These are phyloP conservation scores for Cricetomys ansorgei DNA, from an alignment of 2,113 vertebrate species.

Conservation along the genomic window DNA sequence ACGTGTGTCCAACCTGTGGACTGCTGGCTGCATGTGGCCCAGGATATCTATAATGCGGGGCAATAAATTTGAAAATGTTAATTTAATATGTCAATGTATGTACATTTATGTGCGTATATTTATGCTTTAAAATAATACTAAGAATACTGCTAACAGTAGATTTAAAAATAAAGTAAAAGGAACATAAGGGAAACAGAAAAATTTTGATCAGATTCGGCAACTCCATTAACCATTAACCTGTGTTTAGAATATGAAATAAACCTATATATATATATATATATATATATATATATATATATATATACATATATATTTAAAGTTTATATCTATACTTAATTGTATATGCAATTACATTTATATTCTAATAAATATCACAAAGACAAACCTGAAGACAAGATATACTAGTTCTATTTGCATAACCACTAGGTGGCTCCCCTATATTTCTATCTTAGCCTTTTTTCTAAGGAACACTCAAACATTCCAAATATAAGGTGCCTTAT, in stretches of 20 bases:
- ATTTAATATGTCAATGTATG: neutral
- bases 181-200: neutral
- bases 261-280: neutral
- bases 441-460: conserved; percentile 55
- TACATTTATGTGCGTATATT: neutral
- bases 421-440: conserved; percentile 78
- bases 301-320: neutral
- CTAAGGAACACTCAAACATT: conserved; percentile 54
- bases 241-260: neutral
- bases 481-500: neutral
- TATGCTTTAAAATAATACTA: neutral
- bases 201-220: neutral
- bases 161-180: neutral
- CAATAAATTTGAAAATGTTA: neutral
- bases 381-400: conserved; percentile 2
- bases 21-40: neutral
- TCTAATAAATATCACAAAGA: neutral
- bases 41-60: neutral
- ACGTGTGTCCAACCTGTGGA: neutral
- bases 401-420: conserved; percentile 55
- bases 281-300: neutral
- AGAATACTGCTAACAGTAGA: neutral
- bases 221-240: neutral
- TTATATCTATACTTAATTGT: neutral
- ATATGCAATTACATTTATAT: neutral